Conservation (phyloP, 2,113 vertebrate genomes). For the Rhinogobius similis region DNA sequence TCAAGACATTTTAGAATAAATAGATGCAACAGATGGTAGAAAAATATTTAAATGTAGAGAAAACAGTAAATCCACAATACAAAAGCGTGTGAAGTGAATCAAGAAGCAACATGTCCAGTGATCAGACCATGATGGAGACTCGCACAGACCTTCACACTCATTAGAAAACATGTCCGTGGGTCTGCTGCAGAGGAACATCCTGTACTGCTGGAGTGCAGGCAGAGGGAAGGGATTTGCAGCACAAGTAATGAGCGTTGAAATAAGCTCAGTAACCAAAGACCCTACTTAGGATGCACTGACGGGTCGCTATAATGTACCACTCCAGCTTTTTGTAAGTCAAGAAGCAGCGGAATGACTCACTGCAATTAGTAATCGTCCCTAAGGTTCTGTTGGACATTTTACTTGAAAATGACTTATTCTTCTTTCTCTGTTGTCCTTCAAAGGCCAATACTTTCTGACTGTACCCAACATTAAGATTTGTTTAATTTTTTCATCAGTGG, state of each 20-base stretch:
- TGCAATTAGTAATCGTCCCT: not conserved
- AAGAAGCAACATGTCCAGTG: not conserved
- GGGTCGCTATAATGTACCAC: not conserved
- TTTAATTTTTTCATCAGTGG: no score
- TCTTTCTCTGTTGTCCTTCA: no score
- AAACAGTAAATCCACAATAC: not conserved
- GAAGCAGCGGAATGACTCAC: not conserved
- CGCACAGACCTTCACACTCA: not conserved
- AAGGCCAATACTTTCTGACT: no score
- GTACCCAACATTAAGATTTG: no score
- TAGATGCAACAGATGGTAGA: not conserved
- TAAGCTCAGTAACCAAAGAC: conserved; percentile 9
- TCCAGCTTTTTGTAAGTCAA: not conserved
- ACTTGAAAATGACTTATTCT: not conserved
- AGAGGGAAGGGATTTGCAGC: not conserved
- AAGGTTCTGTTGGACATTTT: not conserved
- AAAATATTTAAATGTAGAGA: not conserved
- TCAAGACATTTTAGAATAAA: not conserved
- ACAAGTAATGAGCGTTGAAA: conserved; percentile 4
- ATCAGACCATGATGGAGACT: not conserved
- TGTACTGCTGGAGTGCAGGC: not conserved
- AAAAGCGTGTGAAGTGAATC: not conserved
- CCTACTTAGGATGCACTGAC: conserved; percentile 1
- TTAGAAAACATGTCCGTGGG: conserved; percentile 3
- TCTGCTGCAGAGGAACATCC: not conserved